Evolutionary conservation across 2,797 vertebrate species (phyloP), one percentile per base, ranked within the genome.

Genomic region (Acipenser ruthenus): DNA sequence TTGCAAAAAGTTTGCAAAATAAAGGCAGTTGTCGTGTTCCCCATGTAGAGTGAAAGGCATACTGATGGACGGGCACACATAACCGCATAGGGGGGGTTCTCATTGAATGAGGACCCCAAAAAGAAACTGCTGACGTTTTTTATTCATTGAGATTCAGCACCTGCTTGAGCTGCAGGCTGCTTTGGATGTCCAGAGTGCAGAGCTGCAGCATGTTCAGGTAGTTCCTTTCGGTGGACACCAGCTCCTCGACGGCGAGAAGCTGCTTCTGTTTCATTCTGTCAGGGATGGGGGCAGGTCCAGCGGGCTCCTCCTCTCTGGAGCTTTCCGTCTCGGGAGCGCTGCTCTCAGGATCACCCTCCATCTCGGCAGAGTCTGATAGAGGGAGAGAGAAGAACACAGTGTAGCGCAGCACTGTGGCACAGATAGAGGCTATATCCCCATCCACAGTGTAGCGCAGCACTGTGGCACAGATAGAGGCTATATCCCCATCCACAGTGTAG

Each of bases 221-320:
- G 75, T 87, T 93, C 77, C 77, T 83, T 83, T 99, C 96, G 0
- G 94, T 95, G 72, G 87, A 75, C 12, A 97, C 75, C 66, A 99
- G 82, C 73, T 99, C 96, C 68, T 89, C 84, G 6, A 92, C 66
- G 0, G 91, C 86, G 79, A 94, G 77, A 60, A 60, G 70, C 83
- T 93, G 95, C 9, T 83, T 91, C 71, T 89, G 87, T 15, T 86
- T 77, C 0, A 37, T 74, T 68, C 71, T 84, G 78, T 91, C 84
- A 1, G 71, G 81, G 50, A 83, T 78, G 0, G 73, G 73, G 1
- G 74, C 73, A 0, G 77, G 80, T 69, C 86, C 80, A 1, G 83
- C 70, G 1, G 71, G 67, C 9, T 79, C 77, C 2, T 78, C 70
- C 0, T 66, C 1, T 0, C 0, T 15, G 9, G 11, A 1, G 0